These are phyloP conservation scores for Monomorium pharaonis DNA, from an alignment of 1,140 invertebrate species.

Conservation along the genomic window DNA sequence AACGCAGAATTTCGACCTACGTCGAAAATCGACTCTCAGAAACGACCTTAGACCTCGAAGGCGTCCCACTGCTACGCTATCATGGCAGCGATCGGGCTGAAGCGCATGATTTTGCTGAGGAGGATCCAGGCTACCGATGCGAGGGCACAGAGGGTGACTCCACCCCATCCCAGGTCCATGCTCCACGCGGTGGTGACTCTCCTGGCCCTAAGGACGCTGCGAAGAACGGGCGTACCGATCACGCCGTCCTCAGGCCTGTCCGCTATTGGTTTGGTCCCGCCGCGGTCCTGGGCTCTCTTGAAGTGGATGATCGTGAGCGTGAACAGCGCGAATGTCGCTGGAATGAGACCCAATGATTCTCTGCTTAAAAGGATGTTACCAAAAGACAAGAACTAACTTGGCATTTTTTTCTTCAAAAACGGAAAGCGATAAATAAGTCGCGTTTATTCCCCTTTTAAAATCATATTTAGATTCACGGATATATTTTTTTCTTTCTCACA, in stretches of 20 bases:
- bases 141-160: slow-evolving; percentile 91
- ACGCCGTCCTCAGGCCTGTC: slow-evolving; percentile 90
- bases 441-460: not conserved
- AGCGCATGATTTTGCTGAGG: slow-evolving; percentile 95
- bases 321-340: slow-evolving; percentile 95
- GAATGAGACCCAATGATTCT: slow-evolving; percentile 72
- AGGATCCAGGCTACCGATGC: slow-evolving; percentile 94
- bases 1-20: slow-evolving; percentile 42
- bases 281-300: slow-evolving; percentile 90
- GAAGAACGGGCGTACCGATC: slow-evolving; percentile 85
- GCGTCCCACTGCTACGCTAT: slow-evolving; percentile 86
- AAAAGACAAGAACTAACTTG: too few species aligned
- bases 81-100: slow-evolving; percentile 92
- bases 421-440: too few species aligned
- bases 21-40: slow-evolving; percentile 42
- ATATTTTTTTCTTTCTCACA: not conserved
- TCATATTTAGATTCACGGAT: not conserved
- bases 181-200: slow-evolving; percentile 93
- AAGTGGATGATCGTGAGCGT: slow-evolving; percentile 96
- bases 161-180: slow-evolving; percentile 92
- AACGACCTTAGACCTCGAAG: slow-evolving; percentile 77
- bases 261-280: slow-evolving; percentile 79
- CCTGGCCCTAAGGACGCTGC: slow-evolving; percentile 87
- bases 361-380: not conserved
- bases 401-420: too few species aligned